phyloP scores from a whole-genome alignment of 2,113 vertebrate species.

The Pleuronectes platessa region DNA sequence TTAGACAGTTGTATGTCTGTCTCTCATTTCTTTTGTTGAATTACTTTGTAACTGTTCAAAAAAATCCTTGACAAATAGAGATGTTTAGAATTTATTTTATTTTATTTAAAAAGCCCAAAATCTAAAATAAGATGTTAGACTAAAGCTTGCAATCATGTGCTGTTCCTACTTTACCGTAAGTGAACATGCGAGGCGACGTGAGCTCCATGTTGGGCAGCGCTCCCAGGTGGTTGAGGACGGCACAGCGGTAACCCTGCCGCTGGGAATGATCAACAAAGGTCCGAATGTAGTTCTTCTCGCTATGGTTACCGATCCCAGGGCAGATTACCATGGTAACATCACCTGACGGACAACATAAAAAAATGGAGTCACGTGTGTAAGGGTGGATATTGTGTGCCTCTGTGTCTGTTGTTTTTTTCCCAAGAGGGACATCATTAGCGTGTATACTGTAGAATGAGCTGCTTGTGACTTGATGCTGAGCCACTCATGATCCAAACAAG shows the following conservation, averaged over 20 bases:
- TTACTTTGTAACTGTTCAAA: too few relatives aligned
- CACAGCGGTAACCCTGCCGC: slow-evolving; percentile 93
- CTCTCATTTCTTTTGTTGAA: neutral
- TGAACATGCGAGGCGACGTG: slow-evolving; percentile 98
- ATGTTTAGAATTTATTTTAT: too few relatives aligned
- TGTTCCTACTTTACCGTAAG: slow-evolving; percentile 85
- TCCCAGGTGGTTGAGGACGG: slow-evolving; percentile 95
- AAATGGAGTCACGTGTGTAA: slow-evolving; percentile 28
- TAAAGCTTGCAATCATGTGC: neutral
- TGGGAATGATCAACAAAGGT: slow-evolving; percentile 97
- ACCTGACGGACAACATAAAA: slow-evolving; percentile 78
- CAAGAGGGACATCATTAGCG: slow-evolving; percentile 45
- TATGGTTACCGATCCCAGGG: slow-evolving; percentile 97
- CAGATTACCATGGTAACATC: slow-evolving; percentile 98
- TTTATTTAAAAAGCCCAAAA: too few relatives aligned
- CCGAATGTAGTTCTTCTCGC: slow-evolving; percentile 96
- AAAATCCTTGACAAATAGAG: too few relatives aligned
- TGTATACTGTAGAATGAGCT: slow-evolving; percentile 4
- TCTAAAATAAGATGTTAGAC: neutral
- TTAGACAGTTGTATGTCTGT: neutral
- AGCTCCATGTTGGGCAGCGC: slow-evolving; percentile 92
- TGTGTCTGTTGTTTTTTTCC: slow-evolving; percentile 17
- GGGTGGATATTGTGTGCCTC: slow-evolving; percentile 1
- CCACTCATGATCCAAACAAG: slow-evolving; percentile 6
- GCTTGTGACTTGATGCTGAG: slow-evolving; percentile 10